Evolutionary conservation across 2,113 vertebrate species (phyloP).

Genomic region (Ceyx margarethae): DNA sequence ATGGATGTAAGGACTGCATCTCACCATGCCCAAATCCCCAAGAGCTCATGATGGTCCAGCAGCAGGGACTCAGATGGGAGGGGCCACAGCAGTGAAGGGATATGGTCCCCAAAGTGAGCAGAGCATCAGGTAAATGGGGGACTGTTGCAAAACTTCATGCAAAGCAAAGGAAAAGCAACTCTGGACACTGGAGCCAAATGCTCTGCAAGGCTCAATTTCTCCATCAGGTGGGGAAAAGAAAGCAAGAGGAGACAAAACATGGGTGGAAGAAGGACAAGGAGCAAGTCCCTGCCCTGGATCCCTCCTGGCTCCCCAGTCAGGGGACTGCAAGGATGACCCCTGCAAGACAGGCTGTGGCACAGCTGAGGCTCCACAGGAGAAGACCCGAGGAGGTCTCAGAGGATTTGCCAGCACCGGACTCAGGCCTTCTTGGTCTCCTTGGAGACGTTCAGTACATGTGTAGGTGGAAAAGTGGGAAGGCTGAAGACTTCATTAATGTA

Average conservation of each 20-base stretch:
- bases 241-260: neutral
- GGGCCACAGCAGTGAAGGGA: neutral
- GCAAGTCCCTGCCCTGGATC: neutral
- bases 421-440: constrained; percentile 75
- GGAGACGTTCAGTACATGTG: constrained; percentile 81
- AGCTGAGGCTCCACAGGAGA: constrained; percentile 45
- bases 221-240: neutral
- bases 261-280: neutral
- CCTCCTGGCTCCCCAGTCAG: neutral
- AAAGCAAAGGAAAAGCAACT: neutral
- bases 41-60: neutral
- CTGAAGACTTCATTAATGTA: constrained; percentile 82
- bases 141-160: neutral
- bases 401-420: constrained; percentile 74
- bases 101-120: neutral
- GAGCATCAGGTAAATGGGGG: neutral
- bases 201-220: accelerated
- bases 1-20: neutral
- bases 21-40: neutral
- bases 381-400: constrained; percentile 28
- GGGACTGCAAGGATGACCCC: neutral
- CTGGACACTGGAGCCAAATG: neutral
- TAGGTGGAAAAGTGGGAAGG: constrained; percentile 82
- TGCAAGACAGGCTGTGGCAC: constrained; percentile 24
- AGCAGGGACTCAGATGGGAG: neutral